Evolutionary conservation across 1,140 invertebrate species (phyloP), one percentile per base, ranked within the genome.

Genomic region (Saxidomus purpurata): DNA sequence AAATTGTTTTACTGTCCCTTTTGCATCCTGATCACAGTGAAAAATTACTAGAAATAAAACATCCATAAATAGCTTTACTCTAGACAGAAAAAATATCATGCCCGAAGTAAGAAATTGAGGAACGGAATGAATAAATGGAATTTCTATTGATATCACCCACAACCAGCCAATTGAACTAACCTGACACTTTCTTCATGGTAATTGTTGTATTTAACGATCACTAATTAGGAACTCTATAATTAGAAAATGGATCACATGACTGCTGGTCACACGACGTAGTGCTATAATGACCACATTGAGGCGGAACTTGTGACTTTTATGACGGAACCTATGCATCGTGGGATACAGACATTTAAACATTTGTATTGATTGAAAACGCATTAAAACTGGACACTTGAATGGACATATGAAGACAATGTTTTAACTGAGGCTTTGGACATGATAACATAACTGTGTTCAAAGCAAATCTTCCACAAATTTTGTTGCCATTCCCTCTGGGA

Each of bases 211-310:
- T 43, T 71, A 71, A 71, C 22, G 22, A 71, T 71, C 25, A 36
- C 47, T 77, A 77, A 77, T 77, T 77, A 25, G 74, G 40, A 49
- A 52, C 74, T 77, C 47, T 79, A 59, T 79, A 79, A 79, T 79
- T 79, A 79, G n/a, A 79, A 79, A 31, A 55, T 79, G 76, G 4
- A 79, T 79, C 76, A 79, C 49, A 79, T 79, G 76, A 79, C 76
- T 31, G 28, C n/a, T 79, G 76, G 76, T 79, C 76, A 79, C 76
- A 79, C 55, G 76, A 34, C 28, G 28, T 19, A 49, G 76, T 79
- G 76, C 49, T 52, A 52, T 79, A 79, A 79, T 55, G 76, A 79
- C 47, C 76, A 55, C 76, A 79, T 55, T 52, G 76, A 49, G 76
- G 47, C 47, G 47, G 76, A 79, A 79, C 36, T 47, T 55, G 25